These are phyloP conservation scores for Drosophila anomalata DNA, from an alignment of 2,888 invertebrate species.

Conservation along the genomic window DNA sequence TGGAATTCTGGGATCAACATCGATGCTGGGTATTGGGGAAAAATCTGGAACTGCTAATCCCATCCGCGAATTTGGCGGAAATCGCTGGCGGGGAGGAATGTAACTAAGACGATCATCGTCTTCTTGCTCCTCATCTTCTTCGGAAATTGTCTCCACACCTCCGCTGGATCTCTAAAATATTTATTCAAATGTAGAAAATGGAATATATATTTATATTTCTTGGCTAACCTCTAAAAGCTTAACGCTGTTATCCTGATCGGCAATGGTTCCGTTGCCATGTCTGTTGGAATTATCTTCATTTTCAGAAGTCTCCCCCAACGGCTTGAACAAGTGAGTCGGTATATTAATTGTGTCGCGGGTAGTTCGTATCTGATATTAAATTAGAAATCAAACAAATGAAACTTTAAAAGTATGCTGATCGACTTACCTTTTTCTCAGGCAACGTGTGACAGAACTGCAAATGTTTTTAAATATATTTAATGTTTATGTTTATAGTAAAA, in stretches of 20 bases:
- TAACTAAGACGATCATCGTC: background rate
- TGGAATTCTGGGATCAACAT: background rate
- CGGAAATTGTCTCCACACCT: background rate
- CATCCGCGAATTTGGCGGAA: background rate
- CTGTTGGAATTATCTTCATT: background rate
- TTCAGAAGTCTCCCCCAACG: constrained; percentile 7
- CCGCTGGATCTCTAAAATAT: background rate
- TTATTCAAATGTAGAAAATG: no score
- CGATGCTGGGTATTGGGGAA: background rate
- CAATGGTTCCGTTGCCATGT: background rate
- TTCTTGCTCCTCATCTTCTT: background rate
- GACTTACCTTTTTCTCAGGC: constrained; percentile 41
- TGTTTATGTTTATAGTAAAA: no score
- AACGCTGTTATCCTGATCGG: no score
- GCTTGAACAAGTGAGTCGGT: constrained; percentile 56
- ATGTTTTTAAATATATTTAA: no score
- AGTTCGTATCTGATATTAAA: constrained; percentile 33
- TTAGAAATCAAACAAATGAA: background rate
- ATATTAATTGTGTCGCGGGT: constrained; percentile 52
- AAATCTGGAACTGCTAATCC: background rate
- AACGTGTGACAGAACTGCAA: constrained; percentile 30
- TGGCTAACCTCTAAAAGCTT: no score
- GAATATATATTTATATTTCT: no score
- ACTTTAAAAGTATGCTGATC: background rate
- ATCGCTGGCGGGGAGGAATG: background rate